Conservation (phyloP, 2,888 invertebrate species). For the Acholoe squamosa region DNA sequence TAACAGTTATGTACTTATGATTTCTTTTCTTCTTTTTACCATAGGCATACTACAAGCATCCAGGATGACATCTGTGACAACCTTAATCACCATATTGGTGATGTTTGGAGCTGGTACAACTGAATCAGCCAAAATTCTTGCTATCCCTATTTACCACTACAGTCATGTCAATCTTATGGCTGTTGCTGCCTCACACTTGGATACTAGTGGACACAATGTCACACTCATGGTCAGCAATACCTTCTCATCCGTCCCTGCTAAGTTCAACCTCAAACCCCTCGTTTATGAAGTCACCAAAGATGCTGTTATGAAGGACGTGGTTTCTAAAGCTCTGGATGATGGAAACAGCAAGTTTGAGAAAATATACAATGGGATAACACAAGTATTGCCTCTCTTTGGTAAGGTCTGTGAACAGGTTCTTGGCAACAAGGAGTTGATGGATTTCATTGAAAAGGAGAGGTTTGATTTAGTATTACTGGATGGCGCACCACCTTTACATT, state of each 20-base stretch:
- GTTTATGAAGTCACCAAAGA: not conserved
- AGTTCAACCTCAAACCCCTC: not conserved
- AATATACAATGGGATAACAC: not conserved
- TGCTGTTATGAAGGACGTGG: not conserved
- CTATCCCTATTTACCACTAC: constrained; percentile 24
- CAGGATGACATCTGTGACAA: too few relatives aligned
- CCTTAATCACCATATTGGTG: too few relatives aligned
- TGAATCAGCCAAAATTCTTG: not conserved
- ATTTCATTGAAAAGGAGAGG: not conserved
- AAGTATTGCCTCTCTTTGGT: not conserved
- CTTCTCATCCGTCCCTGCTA: not conserved
- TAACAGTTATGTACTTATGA: too few relatives aligned
- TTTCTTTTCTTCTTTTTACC: too few relatives aligned
- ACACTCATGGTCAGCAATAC: not conserved
- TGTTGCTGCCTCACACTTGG: not conserved
- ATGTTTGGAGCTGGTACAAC: too few relatives aligned
- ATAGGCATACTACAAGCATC: too few relatives aligned
- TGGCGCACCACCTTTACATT: not conserved
- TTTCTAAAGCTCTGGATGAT: not conserved
- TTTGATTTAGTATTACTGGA: constrained; percentile 43
- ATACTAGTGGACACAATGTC: not conserved
- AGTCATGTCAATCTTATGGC: constrained; percentile 22
- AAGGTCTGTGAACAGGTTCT: not conserved
- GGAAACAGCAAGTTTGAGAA: not conserved
- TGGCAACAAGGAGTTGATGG: constrained; percentile 22